Evolutionary conservation across 64 coral and sea anemone genomes (phyloP).

Genomic region (Stylophora pistillata): DNA sequence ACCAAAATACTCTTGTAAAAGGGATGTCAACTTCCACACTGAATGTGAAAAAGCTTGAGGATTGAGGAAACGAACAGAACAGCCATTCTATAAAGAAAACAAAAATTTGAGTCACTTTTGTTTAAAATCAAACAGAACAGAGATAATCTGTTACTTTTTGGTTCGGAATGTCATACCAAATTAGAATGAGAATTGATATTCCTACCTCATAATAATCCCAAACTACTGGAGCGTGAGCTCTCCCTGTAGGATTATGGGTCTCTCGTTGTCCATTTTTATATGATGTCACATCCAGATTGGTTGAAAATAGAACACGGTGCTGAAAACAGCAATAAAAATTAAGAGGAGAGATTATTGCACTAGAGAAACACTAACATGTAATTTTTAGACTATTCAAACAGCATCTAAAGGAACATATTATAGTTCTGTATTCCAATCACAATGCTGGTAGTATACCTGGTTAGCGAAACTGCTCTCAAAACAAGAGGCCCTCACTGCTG

Average conservation of each 20-base stretch:
- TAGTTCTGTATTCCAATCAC: not conserved
- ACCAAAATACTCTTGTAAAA: constrained; percentile 96
- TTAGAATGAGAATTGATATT: not conserved
- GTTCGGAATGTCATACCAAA: too few species aligned
- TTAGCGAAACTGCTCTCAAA: too few species aligned
- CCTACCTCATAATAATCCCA: constrained; percentile 96
- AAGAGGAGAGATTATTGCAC: not conserved
- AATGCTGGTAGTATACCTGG: too few species aligned
- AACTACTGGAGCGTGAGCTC: constrained; percentile 92
- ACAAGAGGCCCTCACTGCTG: too few species aligned
- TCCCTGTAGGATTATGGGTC: constrained; percentile 87
- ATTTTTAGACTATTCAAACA: not conserved
- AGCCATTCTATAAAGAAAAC: constrained; percentile 78
- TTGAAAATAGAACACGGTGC: constrained; percentile 81
- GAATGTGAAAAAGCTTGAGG: constrained; percentile 91
- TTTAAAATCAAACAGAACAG: too few species aligned
- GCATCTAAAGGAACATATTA: not conserved
- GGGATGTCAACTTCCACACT: constrained; percentile 90
- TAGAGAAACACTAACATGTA: not conserved
- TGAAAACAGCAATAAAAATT: constrained; percentile 2
- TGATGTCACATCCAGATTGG: constrained; percentile 95
- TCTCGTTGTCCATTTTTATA: constrained; percentile 92
- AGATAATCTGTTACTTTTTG: too few species aligned
- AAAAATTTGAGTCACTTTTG: not conserved
- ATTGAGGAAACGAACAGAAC: constrained; percentile 90